Percentiles rank a stretch among this genome's conserved stretches.
Conservation (phyloP, 2,888 invertebrate species). For the Deilephila elpenor region DNA sequence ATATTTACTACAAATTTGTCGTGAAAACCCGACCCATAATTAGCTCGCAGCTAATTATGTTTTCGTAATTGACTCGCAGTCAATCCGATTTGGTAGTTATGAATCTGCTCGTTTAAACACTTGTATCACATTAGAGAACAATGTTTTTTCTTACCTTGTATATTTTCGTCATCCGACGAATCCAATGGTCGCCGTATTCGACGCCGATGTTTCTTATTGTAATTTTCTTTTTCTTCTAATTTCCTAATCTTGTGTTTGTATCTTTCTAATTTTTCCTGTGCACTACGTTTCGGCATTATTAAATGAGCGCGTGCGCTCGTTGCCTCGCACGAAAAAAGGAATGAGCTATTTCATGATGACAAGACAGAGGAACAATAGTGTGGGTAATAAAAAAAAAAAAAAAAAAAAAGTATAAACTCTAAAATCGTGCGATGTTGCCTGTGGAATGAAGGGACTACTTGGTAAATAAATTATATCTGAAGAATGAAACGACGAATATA, state of each 20-base stretch:
- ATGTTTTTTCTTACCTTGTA: too few species aligned
- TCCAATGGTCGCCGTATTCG: too few species aligned
- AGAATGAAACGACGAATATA: too few species aligned
- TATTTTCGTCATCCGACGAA: too few species aligned
- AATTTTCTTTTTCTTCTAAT: neutral
- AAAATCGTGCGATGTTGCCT: neutral
- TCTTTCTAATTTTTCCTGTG: too few species aligned
- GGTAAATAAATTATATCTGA: too few species aligned
- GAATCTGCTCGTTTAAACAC: neutral
- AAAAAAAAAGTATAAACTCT: neutral
- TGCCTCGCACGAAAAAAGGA: too few species aligned
- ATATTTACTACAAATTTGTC: neutral
- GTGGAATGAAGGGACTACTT: too few species aligned
- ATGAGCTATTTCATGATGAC: neutral
- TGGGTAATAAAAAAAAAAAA: neutral
- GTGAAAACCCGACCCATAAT: neutral
- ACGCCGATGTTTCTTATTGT: neutral
- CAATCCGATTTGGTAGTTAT: neutral
- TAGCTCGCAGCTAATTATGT: slow-evolving; percentile 1
- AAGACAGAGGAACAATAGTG: neutral
- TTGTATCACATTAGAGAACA: too few species aligned
- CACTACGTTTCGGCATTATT: too few species aligned
- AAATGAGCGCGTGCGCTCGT: too few species aligned
- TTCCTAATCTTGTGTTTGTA: neutral
- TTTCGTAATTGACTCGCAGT: neutral